Conservation (phyloP, 1,140 invertebrate genomes). For the Halesus radiatus region DNA sequence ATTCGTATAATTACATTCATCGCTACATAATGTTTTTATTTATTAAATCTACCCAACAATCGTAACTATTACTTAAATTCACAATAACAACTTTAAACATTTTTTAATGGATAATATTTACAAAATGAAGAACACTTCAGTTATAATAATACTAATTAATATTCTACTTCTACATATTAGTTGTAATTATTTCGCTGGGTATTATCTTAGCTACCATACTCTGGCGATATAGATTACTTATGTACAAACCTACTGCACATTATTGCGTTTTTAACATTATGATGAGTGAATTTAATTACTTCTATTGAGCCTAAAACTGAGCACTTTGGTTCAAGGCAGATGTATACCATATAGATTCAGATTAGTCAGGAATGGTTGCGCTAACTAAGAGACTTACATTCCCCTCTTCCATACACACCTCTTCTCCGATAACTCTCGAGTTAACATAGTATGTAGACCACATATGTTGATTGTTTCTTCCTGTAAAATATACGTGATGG, state of each 20-base stretch:
- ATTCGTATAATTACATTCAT: slow-evolving; percentile 30
- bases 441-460: no score
- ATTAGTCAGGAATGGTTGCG: neutral
- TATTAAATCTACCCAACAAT: slow-evolving; percentile 38
- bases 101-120: slow-evolving; percentile 26
- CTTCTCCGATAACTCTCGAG: no score
- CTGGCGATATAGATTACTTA: neutral
- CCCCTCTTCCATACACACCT: no score
- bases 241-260: no score
- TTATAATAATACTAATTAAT: neutral
- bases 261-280: no score
- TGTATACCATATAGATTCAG: neutral
- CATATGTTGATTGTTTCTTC: no score
- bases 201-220: no score
- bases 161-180: slow-evolving; percentile 2
- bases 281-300: no score
- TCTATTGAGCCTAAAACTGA: neutral
- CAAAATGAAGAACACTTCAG: slow-evolving; percentile 36
- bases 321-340: slow-evolving; percentile 10
- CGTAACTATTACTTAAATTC: neutral
- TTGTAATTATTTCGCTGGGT: neutral
- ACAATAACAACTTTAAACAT: slow-evolving; percentile 29
- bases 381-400: no score
- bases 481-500: no score
- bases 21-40: slow-evolving; percentile 18